Conservation (phyloP, 2,888 invertebrate genomes). For the Drosophila mimica region DNA sequence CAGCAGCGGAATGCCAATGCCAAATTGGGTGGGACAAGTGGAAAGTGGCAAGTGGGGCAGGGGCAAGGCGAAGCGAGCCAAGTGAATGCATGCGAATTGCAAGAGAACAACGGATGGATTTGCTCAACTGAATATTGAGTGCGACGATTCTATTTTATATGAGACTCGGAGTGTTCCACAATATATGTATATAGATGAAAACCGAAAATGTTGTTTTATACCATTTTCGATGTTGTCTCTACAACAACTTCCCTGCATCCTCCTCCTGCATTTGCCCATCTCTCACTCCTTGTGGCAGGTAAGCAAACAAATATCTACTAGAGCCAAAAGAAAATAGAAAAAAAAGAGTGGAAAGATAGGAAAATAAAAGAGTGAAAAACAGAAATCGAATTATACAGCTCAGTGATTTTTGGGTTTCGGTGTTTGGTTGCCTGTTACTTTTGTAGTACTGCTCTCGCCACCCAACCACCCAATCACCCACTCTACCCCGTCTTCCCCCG, state of each 20-base stretch:
- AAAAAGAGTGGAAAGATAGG: conserved; percentile 6
- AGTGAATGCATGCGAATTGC: conserved; percentile 72
- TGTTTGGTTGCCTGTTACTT: conserved; percentile 76
- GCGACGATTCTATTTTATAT: conserved; percentile 55
- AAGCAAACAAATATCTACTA: conserved; percentile 60
- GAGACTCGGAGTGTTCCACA: conserved; percentile 43
- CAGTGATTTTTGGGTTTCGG: conserved; percentile 82
- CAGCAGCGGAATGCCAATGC: conserved; percentile 35
- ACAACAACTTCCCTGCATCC: no score
- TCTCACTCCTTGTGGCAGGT: conserved; percentile 50
- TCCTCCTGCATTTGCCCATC: background rate
- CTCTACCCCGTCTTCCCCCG: conserved; percentile 1
- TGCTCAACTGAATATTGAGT: conserved; percentile 81
- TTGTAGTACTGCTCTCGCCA: conserved; percentile 22
- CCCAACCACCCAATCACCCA: background rate
- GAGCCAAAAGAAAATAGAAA: conserved; percentile 23
- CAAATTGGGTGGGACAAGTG: background rate
- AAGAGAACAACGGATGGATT: conserved; percentile 71
- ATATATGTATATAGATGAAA: conserved; percentile 44
- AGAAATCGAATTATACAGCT: conserved; percentile 83
- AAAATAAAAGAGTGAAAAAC: conserved; percentile 78
- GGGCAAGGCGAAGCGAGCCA: conserved; percentile 42
- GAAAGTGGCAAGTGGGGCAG: background rate
- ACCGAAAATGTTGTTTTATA: conserved; percentile 73
- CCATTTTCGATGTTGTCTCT: conserved; percentile 27